Base-by-base conservation (phyloP, 1,140 invertebrate genomes). In the Zaprionus taronus region DNA sequence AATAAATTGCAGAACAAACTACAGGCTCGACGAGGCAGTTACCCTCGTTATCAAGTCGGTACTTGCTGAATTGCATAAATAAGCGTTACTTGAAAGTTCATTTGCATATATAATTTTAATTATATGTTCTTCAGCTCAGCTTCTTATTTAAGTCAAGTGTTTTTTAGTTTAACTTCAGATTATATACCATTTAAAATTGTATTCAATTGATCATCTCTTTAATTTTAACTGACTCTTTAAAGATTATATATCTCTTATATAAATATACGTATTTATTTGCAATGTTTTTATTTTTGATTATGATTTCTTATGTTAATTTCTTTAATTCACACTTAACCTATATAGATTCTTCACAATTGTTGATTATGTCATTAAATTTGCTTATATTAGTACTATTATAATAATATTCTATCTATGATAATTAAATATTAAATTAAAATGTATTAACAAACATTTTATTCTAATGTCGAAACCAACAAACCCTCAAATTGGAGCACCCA, bases 1-100 rank as follows among this genome's bases (percentile, higher is more conserved):
- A 70, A 61, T 34, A 6, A 17, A 72, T 72, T 47, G 53, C 7
- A 44, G 22, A 24, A 64, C 12, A 6, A 22, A 6, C 12, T 15
- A n/a, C 14, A n/a, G 6, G 15, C 11, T 44, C 3, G 38, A 44
- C 34, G 2, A 0, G 9, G 9, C 20, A 64, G 60, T 44, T 71
- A n/a, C 34, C 20, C 60, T 71, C 17, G 6, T 63, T 17, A 28
- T 31, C 11, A 7, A n/a, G 5, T 26, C 0, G 15, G 5, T 56
- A 28, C 53, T 14, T 44, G 41, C 41, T 44, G 41, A 9, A n/a
- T 20, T 22, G 20, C 47, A 51, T 12, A 24, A 22, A 22, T 5
- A 22, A 22, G 12, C 20, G 4, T 22, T 51, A 51, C 6, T 44
- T 44, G 2, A 44, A 44, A 7, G n/a, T 17, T 44, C 9, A 44